Evolutionary conservation across 2,888 invertebrate genomes (phyloP).

Genomic region (Drosophila yooni): DNA sequence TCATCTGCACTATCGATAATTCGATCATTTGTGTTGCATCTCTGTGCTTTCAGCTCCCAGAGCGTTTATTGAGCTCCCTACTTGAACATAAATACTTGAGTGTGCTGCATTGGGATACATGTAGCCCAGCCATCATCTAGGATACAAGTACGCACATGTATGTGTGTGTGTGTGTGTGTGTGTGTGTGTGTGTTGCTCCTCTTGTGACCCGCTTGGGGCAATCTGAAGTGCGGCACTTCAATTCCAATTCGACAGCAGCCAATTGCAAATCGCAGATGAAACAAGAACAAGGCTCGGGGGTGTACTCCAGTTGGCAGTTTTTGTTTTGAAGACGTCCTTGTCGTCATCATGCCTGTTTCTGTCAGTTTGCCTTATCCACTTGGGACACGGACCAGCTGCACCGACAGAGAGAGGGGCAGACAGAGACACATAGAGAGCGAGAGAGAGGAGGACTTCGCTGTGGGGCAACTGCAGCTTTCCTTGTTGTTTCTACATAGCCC

Average conservation of each 20-base stretch:
- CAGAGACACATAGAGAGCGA: neutral
- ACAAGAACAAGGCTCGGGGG: slow-evolving; percentile 57
- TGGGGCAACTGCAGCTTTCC: slow-evolving; percentile 39
- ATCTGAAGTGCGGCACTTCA: slow-evolving; percentile 62
- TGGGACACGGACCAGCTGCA: slow-evolving; percentile 61
- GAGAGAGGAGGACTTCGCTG: slow-evolving; percentile 14
- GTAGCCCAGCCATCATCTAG: slow-evolving; percentile 21
- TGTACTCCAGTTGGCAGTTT: slow-evolving; percentile 50
- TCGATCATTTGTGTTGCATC: slow-evolving; percentile 9
- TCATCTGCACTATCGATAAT: slow-evolving; percentile 20
- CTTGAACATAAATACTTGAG: slow-evolving; percentile 29
- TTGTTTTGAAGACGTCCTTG: slow-evolving; percentile 54
- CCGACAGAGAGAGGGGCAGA: neutral
- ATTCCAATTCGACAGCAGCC: slow-evolving; percentile 69
- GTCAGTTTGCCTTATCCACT: slow-evolving; percentile 63
- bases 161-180: neutral
- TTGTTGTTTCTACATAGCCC: slow-evolving; percentile 22
- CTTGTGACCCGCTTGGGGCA: slow-evolving; percentile 24
- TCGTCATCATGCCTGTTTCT: slow-evolving; percentile 42
- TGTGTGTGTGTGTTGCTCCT: slow-evolving; percentile 1
- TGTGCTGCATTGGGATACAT: slow-evolving; percentile 10
- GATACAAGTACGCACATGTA: slow-evolving; percentile 11
- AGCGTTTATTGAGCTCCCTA: slow-evolving; percentile 9
- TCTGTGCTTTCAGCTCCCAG: neutral
- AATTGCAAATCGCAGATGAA: slow-evolving; percentile 66